phyloP scores from a whole-genome alignment of 2,113 vertebrate genomes.

The Siphamia tubifer region DNA sequence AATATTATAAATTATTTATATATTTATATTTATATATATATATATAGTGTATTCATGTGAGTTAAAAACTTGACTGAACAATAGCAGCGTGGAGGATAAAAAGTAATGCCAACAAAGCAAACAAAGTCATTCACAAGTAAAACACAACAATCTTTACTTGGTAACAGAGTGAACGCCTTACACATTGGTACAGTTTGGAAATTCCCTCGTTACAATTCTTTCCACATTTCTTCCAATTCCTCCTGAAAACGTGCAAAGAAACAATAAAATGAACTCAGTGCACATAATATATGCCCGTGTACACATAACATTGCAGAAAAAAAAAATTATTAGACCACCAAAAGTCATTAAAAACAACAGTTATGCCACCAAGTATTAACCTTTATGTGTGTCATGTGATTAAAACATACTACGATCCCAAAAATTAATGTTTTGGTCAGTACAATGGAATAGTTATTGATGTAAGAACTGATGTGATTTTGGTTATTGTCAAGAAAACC shows the following conservation, averaged over 20 bases:
- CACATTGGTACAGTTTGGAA: conserved; percentile 97
- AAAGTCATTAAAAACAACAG: no score
- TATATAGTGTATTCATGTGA: conserved; percentile 30
- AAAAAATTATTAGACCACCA: no score
- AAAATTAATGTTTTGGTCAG: no score
- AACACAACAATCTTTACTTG: conserved; percentile 65
- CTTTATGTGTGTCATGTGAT: no score
- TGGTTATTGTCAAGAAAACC: no score
- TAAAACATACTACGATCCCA: no score
- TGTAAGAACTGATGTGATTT: no score
- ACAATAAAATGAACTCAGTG: neutral
- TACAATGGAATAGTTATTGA: no score
- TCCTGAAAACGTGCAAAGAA: conserved; percentile 77
- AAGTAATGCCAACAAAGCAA: conserved; percentile 41
- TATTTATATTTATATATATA: no score
- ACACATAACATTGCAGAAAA: no score
- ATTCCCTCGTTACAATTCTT: conserved; percentile 90
- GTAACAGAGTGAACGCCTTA: conserved; percentile 73
- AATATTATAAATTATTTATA: conserved; percentile 40
- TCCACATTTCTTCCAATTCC: conserved; percentile 88
- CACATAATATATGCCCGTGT: no score
- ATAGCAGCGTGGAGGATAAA: conserved; percentile 33
- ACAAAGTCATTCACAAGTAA: conserved; percentile 51
- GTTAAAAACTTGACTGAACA: conserved; percentile 50
- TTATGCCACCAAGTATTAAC: no score